Evolutionary conservation across 2,797 vertebrate species (phyloP), one percentile per base, ranked within the genome.

Genomic region (Schizopygopsis malacanthus): DNA sequence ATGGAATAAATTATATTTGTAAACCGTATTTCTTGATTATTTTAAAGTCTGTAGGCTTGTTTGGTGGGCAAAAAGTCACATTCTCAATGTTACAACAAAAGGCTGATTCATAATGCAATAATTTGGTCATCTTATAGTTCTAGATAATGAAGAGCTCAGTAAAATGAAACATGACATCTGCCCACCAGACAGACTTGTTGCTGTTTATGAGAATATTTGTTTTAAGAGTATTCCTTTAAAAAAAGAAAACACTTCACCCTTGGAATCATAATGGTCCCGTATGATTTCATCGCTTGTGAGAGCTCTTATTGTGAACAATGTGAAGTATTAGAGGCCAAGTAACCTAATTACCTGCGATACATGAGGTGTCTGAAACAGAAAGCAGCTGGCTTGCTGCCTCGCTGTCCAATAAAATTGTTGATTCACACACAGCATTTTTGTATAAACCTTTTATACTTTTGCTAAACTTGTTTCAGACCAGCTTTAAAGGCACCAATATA

Each of bases 221-320:
- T 69, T 39, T 39, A 69, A 5, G 3, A 39, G 1, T 59, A 63
- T 43, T 28, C 8, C 0, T 10, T 25, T 47, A 47, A 6, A 25
- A 3, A 25, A 72, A 9, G 22, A n/a, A 45, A 16, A 47, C 22
- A 45, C 41, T 25, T 65, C 61, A 65, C 61, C 6, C 16, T 45
- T 83, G n/a, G 41, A 73, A 47, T 75, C 39, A 16, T 50, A 61
- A 61, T 83, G n/a, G 18, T 61, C 11, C 18, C 3, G 15, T 63
- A 37, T 67, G 50, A 37, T 67, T 67, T 50, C 16, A 47, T 80
- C 39, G 75, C 65, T 70, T 70, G 28, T 65, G 56, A 50, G 41
- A 65, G 41, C n/a, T 65, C 78, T 28, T 80, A 45, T 63, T 33
- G 43, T 81, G 47, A 81, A 70, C 75, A 78, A n/a, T 59, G 75